A percentile compares a stretch with the other conserved stretches of the same genome.
Evolutionary conservation across 2,797 vertebrate species (phyloP).

Genomic region (Phalloptychus januarius): DNA sequence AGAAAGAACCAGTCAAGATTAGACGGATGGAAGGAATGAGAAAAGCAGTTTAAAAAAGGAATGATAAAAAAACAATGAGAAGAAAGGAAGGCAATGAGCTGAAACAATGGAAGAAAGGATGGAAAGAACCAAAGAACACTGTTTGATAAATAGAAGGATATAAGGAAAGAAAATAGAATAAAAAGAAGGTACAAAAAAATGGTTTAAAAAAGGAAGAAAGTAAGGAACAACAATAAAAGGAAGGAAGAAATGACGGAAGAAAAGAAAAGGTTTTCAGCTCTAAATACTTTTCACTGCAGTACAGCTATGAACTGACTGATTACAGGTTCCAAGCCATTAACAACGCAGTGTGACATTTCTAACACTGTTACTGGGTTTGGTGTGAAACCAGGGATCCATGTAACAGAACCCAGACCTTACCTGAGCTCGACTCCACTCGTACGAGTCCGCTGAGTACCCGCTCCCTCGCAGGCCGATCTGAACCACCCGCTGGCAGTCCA

Average conservation of each 20-base stretch:
- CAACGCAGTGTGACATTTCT: neutral
- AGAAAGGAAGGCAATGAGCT: neutral
- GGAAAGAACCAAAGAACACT: neutral
- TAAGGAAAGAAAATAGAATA: neutral
- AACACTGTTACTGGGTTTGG: neutral
- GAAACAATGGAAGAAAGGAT: neutral
- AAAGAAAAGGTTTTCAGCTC: neutral
- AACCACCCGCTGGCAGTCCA: slow-evolving; percentile 87
- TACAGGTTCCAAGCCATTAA: neutral
- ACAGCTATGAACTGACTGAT: neutral
- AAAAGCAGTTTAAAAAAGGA: neutral
- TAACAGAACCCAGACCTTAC: slow-evolving; percentile 59
- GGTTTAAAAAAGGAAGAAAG: neutral
- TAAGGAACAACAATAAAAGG: neutral
- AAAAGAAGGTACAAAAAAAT: neutral
- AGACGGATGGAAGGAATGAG: neutral
- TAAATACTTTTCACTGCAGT: neutral
- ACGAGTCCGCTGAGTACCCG: slow-evolving; percentile 80
- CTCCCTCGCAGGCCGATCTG: slow-evolving; percentile 93
- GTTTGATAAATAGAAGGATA: neutral
- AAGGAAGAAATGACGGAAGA: neutral
- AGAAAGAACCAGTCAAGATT: neutral
- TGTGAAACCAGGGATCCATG: neutral
- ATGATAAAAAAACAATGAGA: neutral
- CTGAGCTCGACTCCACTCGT: slow-evolving; percentile 85